Base-by-base conservation (phyloP, 2,113 vertebrate species). In the Turdus rufiventris region DNA sequence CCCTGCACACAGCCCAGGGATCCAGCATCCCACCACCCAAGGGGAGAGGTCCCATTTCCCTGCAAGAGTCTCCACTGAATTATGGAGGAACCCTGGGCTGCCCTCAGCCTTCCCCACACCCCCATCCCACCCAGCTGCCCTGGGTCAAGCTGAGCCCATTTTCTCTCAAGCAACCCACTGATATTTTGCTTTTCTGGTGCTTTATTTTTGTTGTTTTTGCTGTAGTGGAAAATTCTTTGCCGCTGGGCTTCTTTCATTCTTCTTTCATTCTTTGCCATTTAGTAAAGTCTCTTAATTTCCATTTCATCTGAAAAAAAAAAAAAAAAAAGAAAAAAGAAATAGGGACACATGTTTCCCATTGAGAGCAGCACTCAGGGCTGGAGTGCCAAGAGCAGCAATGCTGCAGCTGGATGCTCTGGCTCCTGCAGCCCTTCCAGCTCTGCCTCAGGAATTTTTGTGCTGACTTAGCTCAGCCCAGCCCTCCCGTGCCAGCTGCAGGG, bases 21-120 rank as follows among this genome's bases (percentile, higher is more conserved):
- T 47, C 36, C 29, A 3, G 2, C 62, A 16, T 11, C 47, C 3
- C 78, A 2, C 56, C 11, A 2, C 1, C 73, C 10, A 0, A 0
- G 4, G 4, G 6, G 42, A 65, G 11, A 18, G 14, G 3, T 3
- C 56, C 57, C 20, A 1, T 26, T 50, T 10, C 83, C 50, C 2
- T 29, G 8, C 14, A 25, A 9, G 76, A 65, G 23, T n/a, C 25
- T 42, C 31, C 48, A 4, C 26, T 63, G 62, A 51, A 24, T n/a
- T 15, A 9, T 5, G 1, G 48, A 73, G 70, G 2, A 36, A 11
- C 29, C 29, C 65, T 18, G 12, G 12, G 63, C 60, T 34, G 29
- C 6, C 47, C 83, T 14, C 7, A 5, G 0, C 47, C 14, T 43
- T 68, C 54, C 51, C 71, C 83, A 58, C 61, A 25, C 10, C 1